Base-by-base conservation (phyloP, 1,140 invertebrate species). In the Drosophila pseudoobscura region DNA sequence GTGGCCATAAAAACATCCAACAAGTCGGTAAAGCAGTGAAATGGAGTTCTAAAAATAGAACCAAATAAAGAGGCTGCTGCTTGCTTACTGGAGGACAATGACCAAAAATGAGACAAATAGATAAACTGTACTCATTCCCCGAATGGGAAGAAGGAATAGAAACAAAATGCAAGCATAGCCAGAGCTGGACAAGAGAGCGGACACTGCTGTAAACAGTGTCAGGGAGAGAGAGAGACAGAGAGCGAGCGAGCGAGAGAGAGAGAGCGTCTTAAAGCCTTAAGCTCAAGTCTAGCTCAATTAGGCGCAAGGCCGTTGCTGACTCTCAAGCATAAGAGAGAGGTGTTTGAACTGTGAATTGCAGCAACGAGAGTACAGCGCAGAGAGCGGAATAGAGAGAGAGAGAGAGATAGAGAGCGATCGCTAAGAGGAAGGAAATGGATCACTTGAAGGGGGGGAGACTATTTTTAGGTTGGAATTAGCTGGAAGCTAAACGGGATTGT, bases 21-120 rank as follows among this genome's bases (percentile, higher is more conserved):
- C 62, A 35, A 68, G 44, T 69, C 64, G 63, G 41, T 69, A 66
- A 64, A 44, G 62, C 60, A 50, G 52, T 47, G 17, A 7, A 35
- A 24, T 58, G 55, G 39, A 43, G 55, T 71, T 83, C 79, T 84
- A 83, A 66, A 83, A 84, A 83, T 83, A 83, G 62, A 70, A 58
- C n/a, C 41, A 43, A 53, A 41, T 50, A 43, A 62, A 79, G 74
- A 78, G 39, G 47, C 46, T 55, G 22, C 59, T 41, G 20, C 49
- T 60, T 39, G 35, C 11, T 39, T 39, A 56, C 51, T 64, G 51
- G 66, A 73, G 76, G 77, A 84, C 80, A 85, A 77, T 68, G 72
- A 80, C 75, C 73, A 77, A 77, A 64, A 66, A 74, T 59, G 29
- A 72, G 60, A 24, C 70, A 62, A 60, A 73, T 60, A 75, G 53